Base-by-base conservation (phyloP, 2,888 invertebrate species). In the Habroteleia sp. region DNA sequence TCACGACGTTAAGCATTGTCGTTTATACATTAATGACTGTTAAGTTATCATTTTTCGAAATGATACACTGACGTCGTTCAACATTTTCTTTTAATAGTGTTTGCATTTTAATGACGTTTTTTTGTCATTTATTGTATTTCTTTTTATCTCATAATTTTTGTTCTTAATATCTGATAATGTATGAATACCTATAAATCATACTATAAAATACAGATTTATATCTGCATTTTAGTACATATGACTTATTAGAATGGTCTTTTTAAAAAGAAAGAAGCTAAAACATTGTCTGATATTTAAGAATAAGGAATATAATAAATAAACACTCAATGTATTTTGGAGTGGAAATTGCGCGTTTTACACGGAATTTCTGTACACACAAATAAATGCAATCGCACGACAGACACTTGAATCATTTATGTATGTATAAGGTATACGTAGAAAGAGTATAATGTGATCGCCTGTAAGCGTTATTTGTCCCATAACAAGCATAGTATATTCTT, bases 1-100 rank as follows among this genome's bases (percentile, higher is more conserved):
- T 87, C 86, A 13, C 83, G 88, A 29, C 87, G 88, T 83, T 88
- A 85, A 85, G 65, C 11, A 31, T 23, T 11, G 13, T 25, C 4
- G 2, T 3, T 8, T 17, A 0, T 17, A 17, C 10, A 29, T 6
- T 4, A 25, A 25, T 25, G 7, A 25, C n/a, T 6, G 25, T 25
- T 6, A 29, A 1, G 10, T 2, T 29, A 10, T 7, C 10, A 6
- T 29, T 14, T 13, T 44, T 14, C 14, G 7, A 8, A 8, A 17
- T 17, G 17, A 39, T 17, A 17, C 16, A 8, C 8, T 41, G 6
- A 1, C 20, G 3, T n/a, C 7, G 3, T 13, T 14, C 1, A 1
- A 0, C 4, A 5, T 5, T 29, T 10, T 41, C 7, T 20, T 42
- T 31, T 56, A 8, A 17, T 7, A 29, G 13, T 29, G 54, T 56